Conservation (phyloP, 1,140 invertebrate species). For the Aphelenchoides fujianensis region DNA sequence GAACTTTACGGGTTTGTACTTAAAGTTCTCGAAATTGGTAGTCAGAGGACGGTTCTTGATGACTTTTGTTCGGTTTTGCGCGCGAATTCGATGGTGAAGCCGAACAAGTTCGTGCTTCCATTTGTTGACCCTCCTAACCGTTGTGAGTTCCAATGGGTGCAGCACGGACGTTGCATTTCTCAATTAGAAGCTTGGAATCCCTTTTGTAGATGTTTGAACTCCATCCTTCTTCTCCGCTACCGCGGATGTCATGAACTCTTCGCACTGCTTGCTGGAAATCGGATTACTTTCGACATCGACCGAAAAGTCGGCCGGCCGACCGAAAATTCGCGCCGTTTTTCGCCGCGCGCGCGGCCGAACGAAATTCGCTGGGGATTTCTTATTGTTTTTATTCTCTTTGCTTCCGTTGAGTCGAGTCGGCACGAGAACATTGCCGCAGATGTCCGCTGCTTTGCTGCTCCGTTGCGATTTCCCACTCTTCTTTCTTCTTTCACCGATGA, state of each 20-base stretch:
- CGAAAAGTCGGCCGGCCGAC: too few species aligned
- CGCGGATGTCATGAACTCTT: too few species aligned
- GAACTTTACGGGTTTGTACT: background rate
- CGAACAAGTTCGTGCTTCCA: too few species aligned
- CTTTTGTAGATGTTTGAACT: background rate
- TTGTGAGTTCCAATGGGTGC: too few species aligned
- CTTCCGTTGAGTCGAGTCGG: too few species aligned
- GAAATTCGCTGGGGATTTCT: background rate
- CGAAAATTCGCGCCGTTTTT: too few species aligned
- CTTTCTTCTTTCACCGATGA: background rate
- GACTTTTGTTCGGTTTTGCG: too few species aligned
- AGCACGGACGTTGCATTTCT: background rate
- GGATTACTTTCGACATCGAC: too few species aligned
- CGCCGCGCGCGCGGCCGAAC: background rate
- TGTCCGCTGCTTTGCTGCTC: background rate
- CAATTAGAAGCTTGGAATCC: background rate
- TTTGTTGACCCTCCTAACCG: too few species aligned
- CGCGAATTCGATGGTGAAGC: too few species aligned
- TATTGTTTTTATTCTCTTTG: constrained; percentile 3
- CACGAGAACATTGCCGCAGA: too few species aligned
- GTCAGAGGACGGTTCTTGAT: background rate
- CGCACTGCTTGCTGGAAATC: too few species aligned
- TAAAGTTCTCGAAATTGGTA: background rate
- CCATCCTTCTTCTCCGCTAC: background rate
- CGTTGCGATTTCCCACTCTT: background rate